Evolutionary conservation across 2,888 invertebrate genomes (phyloP), one percentile per base, ranked within the genome.

Genomic region (Chrysomela aeneicollis): DNA sequence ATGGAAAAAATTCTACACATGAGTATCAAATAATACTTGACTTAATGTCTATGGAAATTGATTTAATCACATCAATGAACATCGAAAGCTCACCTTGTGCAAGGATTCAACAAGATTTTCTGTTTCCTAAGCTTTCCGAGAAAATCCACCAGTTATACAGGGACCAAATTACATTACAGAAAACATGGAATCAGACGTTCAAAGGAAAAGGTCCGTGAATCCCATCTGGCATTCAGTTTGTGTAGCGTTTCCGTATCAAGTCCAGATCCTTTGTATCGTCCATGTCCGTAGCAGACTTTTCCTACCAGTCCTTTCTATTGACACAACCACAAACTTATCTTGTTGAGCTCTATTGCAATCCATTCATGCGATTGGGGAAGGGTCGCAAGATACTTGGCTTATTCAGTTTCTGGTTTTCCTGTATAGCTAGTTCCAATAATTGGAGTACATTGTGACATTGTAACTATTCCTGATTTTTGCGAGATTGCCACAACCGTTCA

Each of bases 161-260:
- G 61, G 70, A 67, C 67, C 75, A 78, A 78, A 78, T 78, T 78
- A 75, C 74, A 76, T 78, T 77, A 78, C 70, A 73, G 76, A 74
- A 76, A 76, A 76, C 76, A 74, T 71, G 74, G 75, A 77, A 75
- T 72, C 75, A 73, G 73, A 55, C 55, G 52, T 71, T 76, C 78
- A 78, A 79, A 78, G 78, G 76, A 61, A 64, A 64, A 74, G 73
- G 74, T 71, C 75, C 72, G 75, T 71, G 75, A 76, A 79, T 79
- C 78, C 75, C 76, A 78, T 79, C 78, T 76, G 67, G 77, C 74
- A 79, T 79, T 79, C 79, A 77, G 76, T 55, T 68, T 73, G 76
- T 77, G 78, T 78, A 74, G 75, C 73, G 73, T 73, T 75, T 73
- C 74, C 73, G 77, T 77, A 78, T 76, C 78, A 76, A 74, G 76